Base-by-base conservation (phyloP, 2,113 vertebrate genomes). In the Nothobranchius furzeri region DNA sequence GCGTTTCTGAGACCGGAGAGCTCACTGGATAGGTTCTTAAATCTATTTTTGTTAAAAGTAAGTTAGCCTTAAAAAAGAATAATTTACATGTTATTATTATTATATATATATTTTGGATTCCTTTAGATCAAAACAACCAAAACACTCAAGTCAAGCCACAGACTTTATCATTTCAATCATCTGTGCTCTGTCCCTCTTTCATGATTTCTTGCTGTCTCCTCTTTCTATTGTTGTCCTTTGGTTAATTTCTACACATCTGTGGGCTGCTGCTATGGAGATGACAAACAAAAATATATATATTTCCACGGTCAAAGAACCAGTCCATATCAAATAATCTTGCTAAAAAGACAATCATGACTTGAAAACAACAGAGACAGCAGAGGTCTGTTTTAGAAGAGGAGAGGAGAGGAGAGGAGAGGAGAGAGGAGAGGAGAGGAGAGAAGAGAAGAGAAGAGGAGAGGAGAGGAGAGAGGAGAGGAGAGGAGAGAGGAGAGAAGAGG, bases 21-120 rank as follows among this genome's bases (percentile, higher is more conserved):
- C 46, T 74, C 35, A 68, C 65, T 77, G 63, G 76, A 55, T 50
- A 54, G 69, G 45, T 74, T 61, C 49, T 80, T 54, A 48, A 40
- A 68, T 75, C 73, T 75, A 66, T 72, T 77, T 80, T 40, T 69
- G 60, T 62, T 42, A 64, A 55, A 2, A 57, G 50, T 7, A 2
- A 49, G 6, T 62, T 30, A 66, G 64, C 46, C 55, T 59, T 20
- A 71, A 64, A 46, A 42, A 60, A 13, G 35, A 76, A 36, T 53
- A 58, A 43, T 78, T 75, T 62, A 36, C 13, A 13, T 12, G 60
- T 74, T 67, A 65, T 53, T 50, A 20, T 20, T 20, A 20, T 20
- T 20, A 20, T 20, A 20, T 20, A 20, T 20, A 20, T 20, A 20
- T 73, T 71, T 70, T 42, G 14, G 57, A 58, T 13, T 15, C n/a